Base-by-base conservation (phyloP, 1,140 invertebrate species). In the Drosophila busckii region DNA sequence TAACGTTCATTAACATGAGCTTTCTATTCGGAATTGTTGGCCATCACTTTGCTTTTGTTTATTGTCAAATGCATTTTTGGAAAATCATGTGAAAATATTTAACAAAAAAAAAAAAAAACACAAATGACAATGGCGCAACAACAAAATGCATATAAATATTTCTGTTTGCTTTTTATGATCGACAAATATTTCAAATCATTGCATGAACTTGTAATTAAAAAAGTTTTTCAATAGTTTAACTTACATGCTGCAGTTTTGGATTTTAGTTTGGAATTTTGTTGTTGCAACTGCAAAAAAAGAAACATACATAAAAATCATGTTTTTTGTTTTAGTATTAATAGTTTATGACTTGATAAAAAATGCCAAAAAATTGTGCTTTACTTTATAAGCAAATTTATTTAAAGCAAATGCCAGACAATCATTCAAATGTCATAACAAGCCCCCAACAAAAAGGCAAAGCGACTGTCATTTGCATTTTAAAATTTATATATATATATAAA, bases 1-100 rank as follows among this genome's bases (percentile, higher is more conserved):
- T 61, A 56, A 78, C 45, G 71, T 78, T 78, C 73, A 80, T 78
- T 78, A 75, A 69, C 70, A 75, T 76, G 64, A 62, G 73, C 71
- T 76, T 76, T 76, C 71, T 80, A 76, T 54, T 16, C 25, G 15
- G 17, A 23, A 5, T 26, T 42, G 29, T 23, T 31, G 29, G 17
- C 9, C 1, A 23, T 17, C 8, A 28, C 16, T 10, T 49, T 58
- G 41, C 29, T 44, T 41, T 35, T 19, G 17, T 12, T n/a, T 35
- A n/a, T 7, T 8, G 44, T 70, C 65, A 70, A 70, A 70, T 65
- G 67, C 68, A 70, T 55, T 61, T 67, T 50, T n/a, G n/a, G 62
- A 22, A 52, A 52, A 59, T 52, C 55, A 59, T 59, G 55, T 59
- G 55, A 59, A 59, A 52, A 52, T 52, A 52, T 67, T 49, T 44